Base-by-base conservation (phyloP, 1,140 invertebrate species). In the Radopholus similis region DNA sequence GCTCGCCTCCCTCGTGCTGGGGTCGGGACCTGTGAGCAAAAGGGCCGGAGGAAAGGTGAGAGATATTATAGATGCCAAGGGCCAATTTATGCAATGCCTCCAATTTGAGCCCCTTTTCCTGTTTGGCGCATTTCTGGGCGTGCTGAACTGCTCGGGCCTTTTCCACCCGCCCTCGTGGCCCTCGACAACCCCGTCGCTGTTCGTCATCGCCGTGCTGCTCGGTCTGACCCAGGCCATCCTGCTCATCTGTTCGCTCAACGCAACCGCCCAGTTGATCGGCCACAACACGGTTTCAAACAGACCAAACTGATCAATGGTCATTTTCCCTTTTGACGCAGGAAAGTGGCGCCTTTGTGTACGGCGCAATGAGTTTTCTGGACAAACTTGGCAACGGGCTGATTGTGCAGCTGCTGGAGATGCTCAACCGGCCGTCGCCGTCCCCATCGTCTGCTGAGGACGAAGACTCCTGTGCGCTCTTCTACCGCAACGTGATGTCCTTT, bases 311-410 rank as follows among this genome's bases (percentile, higher is more conserved):
- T 15, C 65, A 4, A 15, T 76, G 21, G 15, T 75, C 38, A 18
- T 2, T 49, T 49, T 49, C 9, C 44, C 13, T 38, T 66, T 64
- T 58, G 44, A 70, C 83, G 75, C 15, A 87, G 85, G 88, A 90
- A 75, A 91, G 88, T 72, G 91, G 91, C 18, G 93, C 93, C 42
- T 95, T 95, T 85, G 90, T 96, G 6, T 96, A 93, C 84, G 93
- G 93, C n/a, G 86, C 90, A 28, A 95, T 96, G 92, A 95, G 92
- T 85, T 94, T 96, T 83, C 87, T 88, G 4, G 93, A 96, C 82
- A 97, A 96, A 86, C 81, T 96, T 2, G 88, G 90, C 1, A 88
- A 93, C 85, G 93, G 93, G 11, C 72, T 91, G 13, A 90, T 89
- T 58, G 89, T 95, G 51, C 88, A 90, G 70, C 67, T 91, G 13